phyloP scores from a whole-genome alignment of 2,888 invertebrate genomes.

The Philereme transversata region DNA sequence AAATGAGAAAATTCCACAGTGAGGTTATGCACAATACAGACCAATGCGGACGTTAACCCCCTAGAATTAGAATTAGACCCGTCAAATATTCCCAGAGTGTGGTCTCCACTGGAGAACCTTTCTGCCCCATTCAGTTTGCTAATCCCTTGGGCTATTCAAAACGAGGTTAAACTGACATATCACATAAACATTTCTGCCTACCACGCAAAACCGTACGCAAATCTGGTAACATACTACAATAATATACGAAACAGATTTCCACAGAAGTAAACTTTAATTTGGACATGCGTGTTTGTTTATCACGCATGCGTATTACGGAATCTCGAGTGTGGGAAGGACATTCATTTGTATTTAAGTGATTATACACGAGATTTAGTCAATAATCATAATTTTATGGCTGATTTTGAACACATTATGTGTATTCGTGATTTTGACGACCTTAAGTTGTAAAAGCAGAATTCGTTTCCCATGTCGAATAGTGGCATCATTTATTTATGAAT shows the following conservation, averaged over 20 bases:
- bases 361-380: background rate
- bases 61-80: no score
- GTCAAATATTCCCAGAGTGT: no score
- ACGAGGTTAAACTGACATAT: no score
- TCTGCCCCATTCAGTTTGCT: no score
- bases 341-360: conserved; percentile 1
- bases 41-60: no score
- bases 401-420: conserved; percentile 2
- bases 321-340: conserved; percentile 28
- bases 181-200: no score
- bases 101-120: no score
- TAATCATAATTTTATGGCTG: conserved; percentile 23
- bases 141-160: no score
- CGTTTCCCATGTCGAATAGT: conserved; percentile 6
- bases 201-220: no score
- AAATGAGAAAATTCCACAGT: no score
- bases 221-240: background rate
- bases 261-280: conserved; percentile 20
- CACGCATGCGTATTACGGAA: conserved; percentile 22
- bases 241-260: conserved; percentile 15
- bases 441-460: background rate
- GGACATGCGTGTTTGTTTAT: conserved; percentile 23
- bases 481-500: background rate
- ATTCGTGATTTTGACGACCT: conserved; percentile 22
- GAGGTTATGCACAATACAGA: no score